phyloP scores from a whole-genome alignment of 2,113 vertebrate genomes.

The Okapia johnstoni region DNA sequence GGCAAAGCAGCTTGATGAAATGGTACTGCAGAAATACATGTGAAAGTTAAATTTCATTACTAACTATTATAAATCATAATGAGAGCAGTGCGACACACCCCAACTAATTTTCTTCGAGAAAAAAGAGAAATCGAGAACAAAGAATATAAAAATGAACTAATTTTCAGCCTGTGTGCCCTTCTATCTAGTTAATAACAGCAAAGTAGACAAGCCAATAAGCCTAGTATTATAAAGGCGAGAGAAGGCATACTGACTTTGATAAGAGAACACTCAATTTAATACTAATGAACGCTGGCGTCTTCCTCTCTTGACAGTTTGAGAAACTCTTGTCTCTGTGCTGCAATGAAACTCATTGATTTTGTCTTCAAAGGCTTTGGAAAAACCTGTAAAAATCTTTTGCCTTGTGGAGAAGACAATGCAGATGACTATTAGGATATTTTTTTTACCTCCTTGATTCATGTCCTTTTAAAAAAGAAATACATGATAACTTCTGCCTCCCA shows the following conservation, averaged over 20 bases:
- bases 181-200: slow-evolving; percentile 39
- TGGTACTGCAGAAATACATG: background rate
- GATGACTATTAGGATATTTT: slow-evolving; percentile 26
- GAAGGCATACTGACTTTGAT: slow-evolving; percentile 15
- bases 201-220: slow-evolving; percentile 25
- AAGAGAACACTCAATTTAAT: slow-evolving; percentile 38
- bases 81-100: background rate
- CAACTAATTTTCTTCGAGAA: background rate
- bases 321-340: slow-evolving; percentile 63
- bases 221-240: background rate
- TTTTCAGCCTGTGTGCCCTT: background rate
- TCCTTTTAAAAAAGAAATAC: slow-evolving; percentile 54
- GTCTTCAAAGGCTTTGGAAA: slow-evolving; percentile 65
- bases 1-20: background rate
- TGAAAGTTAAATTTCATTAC: slow-evolving; percentile 19
- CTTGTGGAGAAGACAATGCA: slow-evolving; percentile 45
- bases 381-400: slow-evolving; percentile 55
- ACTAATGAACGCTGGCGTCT: slow-evolving; percentile 52
- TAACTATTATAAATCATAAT: background rate
- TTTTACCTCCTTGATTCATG: background rate
- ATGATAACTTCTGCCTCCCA: background rate
- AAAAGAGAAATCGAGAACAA: slow-evolving; percentile 26
- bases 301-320: slow-evolving; percentile 60
- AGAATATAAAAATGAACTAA: background rate
- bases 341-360: slow-evolving; percentile 72